A percentile compares a stretch with the other conserved stretches of the same genome.
Evolutionary conservation across 1,140 invertebrate genomes (phyloP).

Genomic region (Drosophila suzukii): DNA sequence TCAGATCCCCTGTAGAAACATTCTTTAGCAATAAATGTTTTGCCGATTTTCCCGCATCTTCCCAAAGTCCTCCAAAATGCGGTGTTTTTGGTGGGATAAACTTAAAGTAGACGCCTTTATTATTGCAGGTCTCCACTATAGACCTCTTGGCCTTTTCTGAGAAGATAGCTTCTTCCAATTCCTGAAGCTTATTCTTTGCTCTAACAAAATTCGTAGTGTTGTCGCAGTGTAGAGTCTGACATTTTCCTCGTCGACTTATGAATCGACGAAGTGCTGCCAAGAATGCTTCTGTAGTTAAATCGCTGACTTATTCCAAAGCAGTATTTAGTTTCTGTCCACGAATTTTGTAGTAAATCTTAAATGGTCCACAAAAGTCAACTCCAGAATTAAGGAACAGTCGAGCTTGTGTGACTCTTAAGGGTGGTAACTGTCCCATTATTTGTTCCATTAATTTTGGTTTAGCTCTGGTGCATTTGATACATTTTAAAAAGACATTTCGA

Average conservation of each 20-base stretch:
- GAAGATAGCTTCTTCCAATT: not conserved
- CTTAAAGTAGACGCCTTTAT: no score
- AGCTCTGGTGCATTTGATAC: no score
- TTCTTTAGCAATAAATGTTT: slow-evolving; percentile 5
- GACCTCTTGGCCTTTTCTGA: no score
- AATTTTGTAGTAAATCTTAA: no score
- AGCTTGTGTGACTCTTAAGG: no score
- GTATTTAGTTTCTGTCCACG: not conserved
- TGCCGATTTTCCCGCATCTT: slow-evolving; percentile 2
- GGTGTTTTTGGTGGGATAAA: no score
- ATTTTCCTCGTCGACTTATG: slow-evolving; percentile 6
- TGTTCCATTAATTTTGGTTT: no score
- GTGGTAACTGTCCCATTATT: no score
- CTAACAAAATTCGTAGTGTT: not conserved
- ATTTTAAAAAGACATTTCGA: no score
- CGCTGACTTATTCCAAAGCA: not conserved
- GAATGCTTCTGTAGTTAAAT: not conserved
- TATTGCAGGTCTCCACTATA: no score
- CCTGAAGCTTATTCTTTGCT: slow-evolving; percentile 5
- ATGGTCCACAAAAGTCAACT: no score
- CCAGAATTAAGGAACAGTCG: not conserved
- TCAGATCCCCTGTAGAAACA: slow-evolving; percentile 2
- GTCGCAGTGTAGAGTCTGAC: not conserved
- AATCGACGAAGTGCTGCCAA: slow-evolving; percentile 7
- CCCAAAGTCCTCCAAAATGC: not conserved